Evolutionary conservation across 2,113 vertebrate species (phyloP), one percentile per base, ranked within the genome.

Genomic region (Hirundichthys speculiger): DNA sequence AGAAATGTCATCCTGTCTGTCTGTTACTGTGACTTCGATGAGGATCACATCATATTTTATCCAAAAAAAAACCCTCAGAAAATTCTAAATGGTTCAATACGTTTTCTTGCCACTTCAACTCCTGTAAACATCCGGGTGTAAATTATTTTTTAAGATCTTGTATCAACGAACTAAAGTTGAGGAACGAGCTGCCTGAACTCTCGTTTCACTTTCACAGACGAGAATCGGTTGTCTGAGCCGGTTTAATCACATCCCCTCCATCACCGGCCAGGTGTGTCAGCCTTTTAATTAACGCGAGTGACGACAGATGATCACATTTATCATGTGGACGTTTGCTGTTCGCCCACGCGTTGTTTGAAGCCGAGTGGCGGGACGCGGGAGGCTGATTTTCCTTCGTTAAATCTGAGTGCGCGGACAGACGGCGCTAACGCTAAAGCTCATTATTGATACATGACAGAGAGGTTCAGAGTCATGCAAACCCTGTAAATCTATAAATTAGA

Each of bases 261-360:
- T 90, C 87, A 90, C 73, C 73, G 77, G 79, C 78, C 75, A 80
- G 80, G 64, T 82, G 72, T 34, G 62, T 79, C 70, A 67, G 78
- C 49, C 66, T 87, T 90, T 89, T 91, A 90, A 92, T 92, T 89
- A 90, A 92, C 86, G 85, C 62, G 73, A 78, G 70, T 84, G 81
- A 87, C 83, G 79, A 66, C 55, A 57, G 80, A 86, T 79, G 81
- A 89, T 84, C 86, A 82, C 85, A 90, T 90, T 89, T 45, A 88
- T 89, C 87, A 87, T 77, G 67, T 20, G 4, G 75, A 69, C 52
- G 3, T 61, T 77, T 66, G 63, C 57, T 8, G n/a, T 62, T 80
- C 30, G 4, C 30, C 46, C 54, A 57, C 56, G 21, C 64, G 63
- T 66, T 70, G 46, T 64, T 66, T 59, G 43, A 78, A 55, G 66